A percentile compares a stretch with the other conserved stretches of the same genome.
Evolutionary conservation across 2,888 invertebrate species (phyloP).

Genomic region (Parascotia fuliginaria): DNA sequence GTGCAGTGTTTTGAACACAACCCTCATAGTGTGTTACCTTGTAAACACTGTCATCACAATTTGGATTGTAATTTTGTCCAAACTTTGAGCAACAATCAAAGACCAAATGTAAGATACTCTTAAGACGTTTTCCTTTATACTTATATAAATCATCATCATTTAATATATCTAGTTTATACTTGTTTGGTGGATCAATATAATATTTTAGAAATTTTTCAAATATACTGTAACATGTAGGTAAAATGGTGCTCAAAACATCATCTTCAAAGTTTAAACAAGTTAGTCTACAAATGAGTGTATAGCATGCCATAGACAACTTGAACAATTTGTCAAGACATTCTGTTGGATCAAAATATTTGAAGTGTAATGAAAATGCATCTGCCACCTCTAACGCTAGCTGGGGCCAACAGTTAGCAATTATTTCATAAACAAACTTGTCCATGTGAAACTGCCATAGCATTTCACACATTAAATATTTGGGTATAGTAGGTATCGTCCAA

Average conservation of each 20-base stretch:
- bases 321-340: conserved; percentile 60
- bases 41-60: conserved; percentile 55
- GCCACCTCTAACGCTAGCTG: conserved; percentile 66
- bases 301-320: conserved; percentile 58
- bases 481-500: conserved; percentile 69
- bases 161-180: conserved; percentile 54
- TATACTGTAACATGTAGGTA: conserved; percentile 32
- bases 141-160: conserved; percentile 62
- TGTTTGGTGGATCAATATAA: conserved; percentile 67
- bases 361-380: conserved; percentile 60
- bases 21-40: conserved; percentile 56
- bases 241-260: conserved; percentile 31
- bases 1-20: conserved; percentile 40
- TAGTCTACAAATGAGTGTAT: conserved; percentile 64
- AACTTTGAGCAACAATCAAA: conserved; percentile 57
- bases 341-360: conserved; percentile 67
- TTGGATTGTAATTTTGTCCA: conserved; percentile 50
- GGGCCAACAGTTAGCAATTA: conserved; percentile 63
- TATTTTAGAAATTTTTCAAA: conserved; percentile 62
- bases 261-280: conserved; percentile 57
- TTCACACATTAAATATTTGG: conserved; percentile 73
- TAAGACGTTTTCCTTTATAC: conserved; percentile 62
- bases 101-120: conserved; percentile 52
- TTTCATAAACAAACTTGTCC: conserved; percentile 66
- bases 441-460: conserved; percentile 70